These are phyloP conservation scores for Dugesia japonica DNA, from an alignment of 2,888 invertebrate species.

Conservation along the genomic window DNA sequence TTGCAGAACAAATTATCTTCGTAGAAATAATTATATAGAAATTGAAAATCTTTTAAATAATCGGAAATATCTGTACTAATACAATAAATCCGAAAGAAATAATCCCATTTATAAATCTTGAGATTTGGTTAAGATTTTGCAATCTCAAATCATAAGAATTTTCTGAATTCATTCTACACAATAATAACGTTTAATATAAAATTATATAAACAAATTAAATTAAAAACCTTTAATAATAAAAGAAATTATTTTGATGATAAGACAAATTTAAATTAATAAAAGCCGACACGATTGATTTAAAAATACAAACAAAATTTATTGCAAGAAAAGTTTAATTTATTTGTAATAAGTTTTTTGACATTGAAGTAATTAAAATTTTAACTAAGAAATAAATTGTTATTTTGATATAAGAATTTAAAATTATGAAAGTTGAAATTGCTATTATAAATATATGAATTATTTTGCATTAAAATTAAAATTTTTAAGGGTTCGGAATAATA, in stretches of 20 bases:
- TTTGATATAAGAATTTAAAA: no score
- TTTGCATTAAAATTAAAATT: background rate
- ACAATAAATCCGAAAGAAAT: background rate
- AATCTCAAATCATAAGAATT: background rate
- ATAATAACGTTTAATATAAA: background rate
- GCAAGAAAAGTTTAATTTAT: no score
- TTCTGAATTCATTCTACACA: background rate
- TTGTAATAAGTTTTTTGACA: no score
- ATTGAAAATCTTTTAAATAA: constrained; percentile 4
- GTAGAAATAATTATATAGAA: background rate
- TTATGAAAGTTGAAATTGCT: background rate
- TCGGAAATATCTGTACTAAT: background rate
- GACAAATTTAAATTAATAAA: background rate
- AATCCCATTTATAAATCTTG: background rate
- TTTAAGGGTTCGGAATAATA: background rate
- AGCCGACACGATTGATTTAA: constrained; percentile 6
- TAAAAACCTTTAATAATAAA: no score
- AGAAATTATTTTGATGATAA: background rate
- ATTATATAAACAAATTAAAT: background rate
- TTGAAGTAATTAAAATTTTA: no score
- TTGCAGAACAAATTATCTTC: background rate
- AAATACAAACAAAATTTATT: constrained; percentile 8
- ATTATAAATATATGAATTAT: background rate
- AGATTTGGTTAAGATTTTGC: background rate
- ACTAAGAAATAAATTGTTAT: no score